Conservation (phyloP, 2,888 invertebrate species). For the Eristalis intricaria region DNA sequence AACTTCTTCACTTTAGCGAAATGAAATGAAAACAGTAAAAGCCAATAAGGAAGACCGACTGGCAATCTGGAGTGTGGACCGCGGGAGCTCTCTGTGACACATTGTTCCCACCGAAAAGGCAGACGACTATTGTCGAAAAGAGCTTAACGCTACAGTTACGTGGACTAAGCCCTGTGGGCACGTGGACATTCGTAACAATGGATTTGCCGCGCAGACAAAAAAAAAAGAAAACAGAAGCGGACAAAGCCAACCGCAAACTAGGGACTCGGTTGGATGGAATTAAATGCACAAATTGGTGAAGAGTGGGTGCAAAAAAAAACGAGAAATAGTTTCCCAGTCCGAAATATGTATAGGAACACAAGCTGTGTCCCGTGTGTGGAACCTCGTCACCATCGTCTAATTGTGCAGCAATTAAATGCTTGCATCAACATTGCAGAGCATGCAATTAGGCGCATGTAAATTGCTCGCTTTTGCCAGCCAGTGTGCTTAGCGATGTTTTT, state of each 20-base stretch:
- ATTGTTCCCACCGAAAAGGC: conserved; percentile 30
- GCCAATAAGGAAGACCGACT: conserved; percentile 8
- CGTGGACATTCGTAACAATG: conserved; percentile 58
- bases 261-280: conserved; percentile 23
- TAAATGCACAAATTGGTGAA: conserved; percentile 44
- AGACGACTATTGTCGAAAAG: conserved; percentile 10
- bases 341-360: neutral
- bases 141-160: neutral
- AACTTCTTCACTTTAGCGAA: neutral
- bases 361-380: neutral
- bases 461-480: conserved; percentile 43
- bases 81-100: conserved; percentile 20
- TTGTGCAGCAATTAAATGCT: conserved; percentile 65
- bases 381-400: conserved; percentile 48
- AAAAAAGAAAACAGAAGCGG: too few relatives aligned
- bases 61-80: neutral
- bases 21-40: conserved; percentile 26
- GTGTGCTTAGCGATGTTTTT: conserved; percentile 6
- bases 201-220: conserved; percentile 34
- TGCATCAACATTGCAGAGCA: conserved; percentile 64
- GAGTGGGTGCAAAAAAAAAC: neutral
- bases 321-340: neutral
- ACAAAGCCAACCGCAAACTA: neutral
- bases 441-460: conserved; percentile 66
- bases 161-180: conserved; percentile 11